phyloP scores from a whole-genome alignment of 2,113 vertebrate species.

The Anolis carolinensis region DNA sequence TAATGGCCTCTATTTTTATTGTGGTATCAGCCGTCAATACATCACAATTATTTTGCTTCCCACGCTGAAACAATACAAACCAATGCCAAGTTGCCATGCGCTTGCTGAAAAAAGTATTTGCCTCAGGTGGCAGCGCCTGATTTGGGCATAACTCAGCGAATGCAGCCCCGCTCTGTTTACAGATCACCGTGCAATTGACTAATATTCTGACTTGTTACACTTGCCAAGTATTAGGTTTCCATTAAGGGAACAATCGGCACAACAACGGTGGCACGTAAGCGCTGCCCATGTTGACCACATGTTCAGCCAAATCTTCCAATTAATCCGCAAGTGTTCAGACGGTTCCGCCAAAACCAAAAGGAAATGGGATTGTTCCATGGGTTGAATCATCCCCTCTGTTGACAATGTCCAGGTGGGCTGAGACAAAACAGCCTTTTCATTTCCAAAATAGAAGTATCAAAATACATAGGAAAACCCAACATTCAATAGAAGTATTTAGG shows the following conservation, averaged over 20 bases:
- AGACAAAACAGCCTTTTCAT: background rate
- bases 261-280: constrained; percentile 48
- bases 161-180: constrained; percentile 54
- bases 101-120: constrained; percentile 35
- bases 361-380: constrained; percentile 31
- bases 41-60: constrained; percentile 83
- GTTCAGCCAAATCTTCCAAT: constrained; percentile 48
- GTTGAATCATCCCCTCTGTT: background rate
- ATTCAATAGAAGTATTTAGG: too few relatives aligned
- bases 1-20: constrained; percentile 87
- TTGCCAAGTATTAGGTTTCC: constrained; percentile 55
- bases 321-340: constrained; percentile 49
- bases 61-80: constrained; percentile 59
- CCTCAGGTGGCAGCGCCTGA: constrained; percentile 27
- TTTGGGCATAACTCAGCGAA: constrained; percentile 55
- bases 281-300: constrained; percentile 36
- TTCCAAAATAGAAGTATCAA: background rate
- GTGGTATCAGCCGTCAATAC: constrained; percentile 85
- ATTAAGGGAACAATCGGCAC: constrained; percentile 30
- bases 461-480: background rate
- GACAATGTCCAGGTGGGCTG: too few relatives aligned
- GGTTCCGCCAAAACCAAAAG: constrained; percentile 44
- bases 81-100: constrained; percentile 35
- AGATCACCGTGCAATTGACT: constrained; percentile 48
- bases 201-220: constrained; percentile 62